phyloP scores from a whole-genome alignment of 1,140 invertebrate genomes.

The Lysiphlebus fabarum region DNA sequence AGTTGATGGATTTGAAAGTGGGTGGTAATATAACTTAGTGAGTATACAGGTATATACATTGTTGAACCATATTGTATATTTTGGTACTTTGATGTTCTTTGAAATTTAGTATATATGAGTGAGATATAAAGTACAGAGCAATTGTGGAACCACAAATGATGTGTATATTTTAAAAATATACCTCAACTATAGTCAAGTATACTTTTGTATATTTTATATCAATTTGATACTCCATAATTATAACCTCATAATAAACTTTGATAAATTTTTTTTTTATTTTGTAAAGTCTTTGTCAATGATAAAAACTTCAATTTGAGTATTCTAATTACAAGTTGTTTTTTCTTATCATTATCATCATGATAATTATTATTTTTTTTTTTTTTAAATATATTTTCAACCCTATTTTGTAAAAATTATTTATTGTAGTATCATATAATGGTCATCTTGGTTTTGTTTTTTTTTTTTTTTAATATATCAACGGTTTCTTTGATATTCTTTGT shows the following conservation, averaged over 20 bases:
- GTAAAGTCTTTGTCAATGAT: too few relatives aligned
- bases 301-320: slow-evolving; percentile 6
- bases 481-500: slow-evolving; percentile 39
- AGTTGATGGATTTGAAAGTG: neutral
- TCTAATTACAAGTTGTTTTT: slow-evolving; percentile 12
- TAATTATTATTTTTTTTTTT: neutral
- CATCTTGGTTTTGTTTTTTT: slow-evolving; percentile 29
- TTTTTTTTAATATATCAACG: slow-evolving; percentile 25
- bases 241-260: too few relatives aligned
- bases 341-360: neutral
- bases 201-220: too few relatives aligned
- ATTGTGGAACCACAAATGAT: too few relatives aligned
- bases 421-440: slow-evolving; percentile 30
- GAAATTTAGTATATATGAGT: neutral
- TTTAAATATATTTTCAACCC: slow-evolving; percentile 1
- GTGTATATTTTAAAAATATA: too few relatives aligned
- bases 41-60: slow-evolving; percentile 34
- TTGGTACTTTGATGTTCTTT: slow-evolving; percentile 43
- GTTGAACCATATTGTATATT: slow-evolving; percentile 43
- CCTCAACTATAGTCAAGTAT: too few relatives aligned
- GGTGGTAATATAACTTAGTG: slow-evolving; percentile 17
- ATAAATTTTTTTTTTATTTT: too few relatives aligned
- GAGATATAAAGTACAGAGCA: neutral
- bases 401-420: slow-evolving; percentile 3
- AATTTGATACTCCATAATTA: too few relatives aligned